Evolutionary conservation across 2,113 vertebrate species (phyloP).

Genomic region (Ochotona princeps): DNA sequence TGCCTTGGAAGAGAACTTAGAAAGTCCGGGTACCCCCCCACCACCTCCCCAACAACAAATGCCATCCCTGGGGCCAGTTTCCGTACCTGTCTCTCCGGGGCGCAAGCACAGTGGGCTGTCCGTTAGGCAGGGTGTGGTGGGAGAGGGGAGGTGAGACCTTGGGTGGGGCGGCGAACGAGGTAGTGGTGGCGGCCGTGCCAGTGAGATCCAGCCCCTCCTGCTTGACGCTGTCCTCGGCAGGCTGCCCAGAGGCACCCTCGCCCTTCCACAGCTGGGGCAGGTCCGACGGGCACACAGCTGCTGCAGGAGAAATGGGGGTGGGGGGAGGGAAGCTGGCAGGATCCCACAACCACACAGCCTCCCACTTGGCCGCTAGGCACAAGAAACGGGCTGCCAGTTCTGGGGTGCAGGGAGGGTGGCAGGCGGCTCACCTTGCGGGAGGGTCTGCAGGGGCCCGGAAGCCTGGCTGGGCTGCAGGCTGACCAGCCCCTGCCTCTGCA

Average conservation of each 20-base stretch:
- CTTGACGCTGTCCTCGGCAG: conserved; percentile 94
- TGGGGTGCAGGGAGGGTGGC: not conserved
- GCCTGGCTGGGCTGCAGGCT: conserved; percentile 93
- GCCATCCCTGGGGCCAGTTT: not conserved
- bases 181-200: conserved; percentile 97
- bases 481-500: conserved; percentile 98
- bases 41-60: rapidly evolving
- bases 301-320: not conserved
- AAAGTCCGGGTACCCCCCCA: not conserved
- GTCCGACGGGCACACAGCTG: conserved; percentile 97
- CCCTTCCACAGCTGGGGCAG: conserved; percentile 99
- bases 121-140: conserved; percentile 96
- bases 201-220: conserved; percentile 98
- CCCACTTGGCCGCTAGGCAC: not conserved
- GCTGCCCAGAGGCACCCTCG: conserved; percentile 91
- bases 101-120: conserved; percentile 95
- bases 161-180: conserved; percentile 95
- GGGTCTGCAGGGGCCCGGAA: conserved; percentile 94
- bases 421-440: conserved; percentile 93
- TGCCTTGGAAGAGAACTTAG: not conserved
- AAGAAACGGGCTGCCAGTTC: not conserved
- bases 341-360: not conserved
- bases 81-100: conserved; percentile 98
- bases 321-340: conserved; percentile 23
- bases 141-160: conserved; percentile 96